phyloP scores from a whole-genome alignment of 37 sponge, comb jelly and placozoan genomes.

The Ephydatia muelleri region DNA sequence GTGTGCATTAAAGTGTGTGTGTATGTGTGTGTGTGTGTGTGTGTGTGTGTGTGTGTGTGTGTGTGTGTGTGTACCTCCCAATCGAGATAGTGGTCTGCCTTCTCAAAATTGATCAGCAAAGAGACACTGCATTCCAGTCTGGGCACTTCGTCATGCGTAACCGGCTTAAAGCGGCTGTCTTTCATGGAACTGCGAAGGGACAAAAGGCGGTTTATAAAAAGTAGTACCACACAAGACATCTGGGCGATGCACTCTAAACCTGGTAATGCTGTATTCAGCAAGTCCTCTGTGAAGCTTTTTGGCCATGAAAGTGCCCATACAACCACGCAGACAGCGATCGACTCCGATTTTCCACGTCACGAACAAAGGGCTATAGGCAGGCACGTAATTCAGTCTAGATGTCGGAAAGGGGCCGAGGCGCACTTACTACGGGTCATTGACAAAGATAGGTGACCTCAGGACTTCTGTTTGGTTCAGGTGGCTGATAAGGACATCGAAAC shows the following conservation, averaged over 20 bases:
- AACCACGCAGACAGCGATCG: slow-evolving; percentile 84
- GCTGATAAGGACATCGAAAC: slow-evolving; percentile 88
- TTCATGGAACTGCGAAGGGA: slow-evolving; percentile 77
- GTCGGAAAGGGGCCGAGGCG: not conserved
- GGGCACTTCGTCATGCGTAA: slow-evolving; percentile 77
- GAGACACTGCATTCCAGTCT: slow-evolving; percentile 88
- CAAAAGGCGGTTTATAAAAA: not conserved
- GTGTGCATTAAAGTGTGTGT: not conserved
- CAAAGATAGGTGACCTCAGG: slow-evolving; percentile 50
- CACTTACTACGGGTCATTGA: slow-evolving; percentile 80
- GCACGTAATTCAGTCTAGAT: not conserved
- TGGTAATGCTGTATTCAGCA: slow-evolving; percentile 89
- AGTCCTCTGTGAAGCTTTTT: slow-evolving; percentile 87
- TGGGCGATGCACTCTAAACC: slow-evolving; percentile 51
- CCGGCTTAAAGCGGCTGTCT: slow-evolving; percentile 92
- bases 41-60: not conserved
- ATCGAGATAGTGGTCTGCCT: slow-evolving; percentile 75
- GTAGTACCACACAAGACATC: not conserved
- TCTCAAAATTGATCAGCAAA: slow-evolving; percentile 89
- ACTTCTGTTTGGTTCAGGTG: slow-evolving; percentile 47
- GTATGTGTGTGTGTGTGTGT: not conserved
- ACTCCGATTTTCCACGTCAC: slow-evolving; percentile 95
- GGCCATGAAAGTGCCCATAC: slow-evolving; percentile 96
- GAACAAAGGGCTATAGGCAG: slow-evolving; percentile 79
- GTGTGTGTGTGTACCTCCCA: slow-evolving; percentile 82